Evolutionary conservation across 2,888 invertebrate species (phyloP).

Genomic region (Pterobdella sp.): DNA sequence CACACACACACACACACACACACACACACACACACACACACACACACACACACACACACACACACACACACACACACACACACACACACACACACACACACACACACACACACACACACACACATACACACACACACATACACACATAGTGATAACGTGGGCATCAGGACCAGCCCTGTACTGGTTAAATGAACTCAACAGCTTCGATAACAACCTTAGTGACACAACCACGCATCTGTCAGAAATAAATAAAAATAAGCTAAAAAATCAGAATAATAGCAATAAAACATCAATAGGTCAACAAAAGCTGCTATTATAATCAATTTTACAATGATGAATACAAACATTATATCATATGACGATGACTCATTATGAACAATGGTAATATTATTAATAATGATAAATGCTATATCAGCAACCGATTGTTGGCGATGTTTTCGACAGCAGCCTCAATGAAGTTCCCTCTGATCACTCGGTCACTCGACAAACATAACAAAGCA

Average conservation of each 20-base stretch:
- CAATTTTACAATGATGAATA: too few relatives aligned
- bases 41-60: too few relatives aligned
- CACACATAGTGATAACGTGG: constrained; percentile 69
- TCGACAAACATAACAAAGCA: constrained; percentile 78
- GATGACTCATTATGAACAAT: not conserved
- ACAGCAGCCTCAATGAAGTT: constrained; percentile 91
- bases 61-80: too few relatives aligned
- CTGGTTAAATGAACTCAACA: constrained; percentile 80
- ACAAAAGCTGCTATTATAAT: too few relatives aligned
- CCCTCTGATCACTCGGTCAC: constrained; percentile 78
- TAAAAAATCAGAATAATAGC: too few relatives aligned
- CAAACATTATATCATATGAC: too few relatives aligned
- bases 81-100: too few relatives aligned
- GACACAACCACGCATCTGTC: constrained; percentile 78
- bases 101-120: not conserved
- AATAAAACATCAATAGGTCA: too few relatives aligned
- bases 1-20: too few relatives aligned
- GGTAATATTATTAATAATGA: not conserved
- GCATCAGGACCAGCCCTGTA: constrained; percentile 67
- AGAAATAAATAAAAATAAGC: too few relatives aligned
- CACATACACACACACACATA: constrained; percentile 18
- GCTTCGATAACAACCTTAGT: constrained; percentile 74
- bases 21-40: not conserved
- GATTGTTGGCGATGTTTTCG: constrained; percentile 76
- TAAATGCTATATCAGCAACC: constrained; percentile 51